phyloP scores from a whole-genome alignment of 2,888 invertebrate genomes.

The Protonemura montana region DNA sequence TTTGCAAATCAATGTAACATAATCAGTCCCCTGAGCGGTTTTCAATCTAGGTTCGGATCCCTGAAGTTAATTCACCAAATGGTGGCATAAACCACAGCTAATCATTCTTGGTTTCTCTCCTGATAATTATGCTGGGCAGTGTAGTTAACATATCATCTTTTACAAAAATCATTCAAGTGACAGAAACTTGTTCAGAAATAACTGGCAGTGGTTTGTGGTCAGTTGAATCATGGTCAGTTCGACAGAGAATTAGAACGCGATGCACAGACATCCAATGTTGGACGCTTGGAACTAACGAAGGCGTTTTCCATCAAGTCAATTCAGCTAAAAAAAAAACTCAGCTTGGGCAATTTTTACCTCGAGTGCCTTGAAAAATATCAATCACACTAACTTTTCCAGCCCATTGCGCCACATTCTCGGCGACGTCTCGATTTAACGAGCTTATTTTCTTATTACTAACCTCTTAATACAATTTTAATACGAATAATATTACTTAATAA shows the following conservation, averaged over 20 bases:
- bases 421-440: background rate
- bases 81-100: background rate
- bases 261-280: background rate
- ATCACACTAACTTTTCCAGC: background rate
- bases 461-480: background rate
- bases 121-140: background rate
- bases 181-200: constrained; percentile 34
- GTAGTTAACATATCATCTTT: background rate
- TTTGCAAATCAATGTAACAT: too few relatives aligned
- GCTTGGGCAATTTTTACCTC: background rate
- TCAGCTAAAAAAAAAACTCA: background rate
- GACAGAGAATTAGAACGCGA: background rate
- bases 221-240: background rate
- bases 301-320: background rate
- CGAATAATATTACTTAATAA: background rate
- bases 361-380: background rate
- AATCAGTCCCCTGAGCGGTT: too few relatives aligned
- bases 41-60: too few relatives aligned
- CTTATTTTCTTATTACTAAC: background rate
- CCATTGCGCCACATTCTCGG: background rate
- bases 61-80: background rate
- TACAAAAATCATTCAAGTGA: background rate
- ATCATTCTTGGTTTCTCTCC: background rate
- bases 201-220: constrained; percentile 45
- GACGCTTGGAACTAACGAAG: background rate